Base-by-base conservation (phyloP, 37 sponge, comb jelly and placozoan species). In the Theonella swinhoei region DNA sequence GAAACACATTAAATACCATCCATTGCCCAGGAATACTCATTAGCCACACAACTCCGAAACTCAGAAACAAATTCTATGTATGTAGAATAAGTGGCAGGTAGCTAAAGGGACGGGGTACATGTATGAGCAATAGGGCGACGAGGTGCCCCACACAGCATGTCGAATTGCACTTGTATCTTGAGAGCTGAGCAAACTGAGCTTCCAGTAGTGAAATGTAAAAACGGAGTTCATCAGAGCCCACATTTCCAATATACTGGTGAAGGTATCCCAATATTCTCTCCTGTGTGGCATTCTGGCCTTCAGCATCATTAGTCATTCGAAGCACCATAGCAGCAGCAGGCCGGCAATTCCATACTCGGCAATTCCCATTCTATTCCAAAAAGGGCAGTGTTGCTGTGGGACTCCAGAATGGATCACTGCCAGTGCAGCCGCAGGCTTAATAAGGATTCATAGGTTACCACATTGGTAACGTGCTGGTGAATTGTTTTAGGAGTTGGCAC, bases 81-180 rank as follows among this genome's bases (percentile, higher is more conserved):
- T 7, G 81, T 47, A 17, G 33, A n/a, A 60, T 81, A 81, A 3
- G 59, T 30, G 14, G 59, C 20, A 7, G 81, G 61, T 38, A 81
- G 35, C 60, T 81, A 71, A 4, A 81, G 60, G 33, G 22, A 5
- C 9, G 30, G 34, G 31, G 23, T 22, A 25, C 81, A 81, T 5
- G 81, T 81, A 29, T 68, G 81, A 1, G 37, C 72, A 19, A 70
- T 68, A 3, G 81, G 81, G 14, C 70, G 23, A 5, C 81, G 43
- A 31, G 36, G 37, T 14, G 70, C 25, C 26, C 81, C 81, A 54
- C 7, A 14, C 9, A 54, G 62, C 1, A 29, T 8, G 22, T 81
- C 70, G 59, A 68, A 81, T 33, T 8, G 26, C 29, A 70, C 61
- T 2, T 3, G 25, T 30, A 81, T 68, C 5, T 1, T 32, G 9